Base-by-base conservation (phyloP, 2,888 invertebrate species). In the Drosophila rubida region DNA sequence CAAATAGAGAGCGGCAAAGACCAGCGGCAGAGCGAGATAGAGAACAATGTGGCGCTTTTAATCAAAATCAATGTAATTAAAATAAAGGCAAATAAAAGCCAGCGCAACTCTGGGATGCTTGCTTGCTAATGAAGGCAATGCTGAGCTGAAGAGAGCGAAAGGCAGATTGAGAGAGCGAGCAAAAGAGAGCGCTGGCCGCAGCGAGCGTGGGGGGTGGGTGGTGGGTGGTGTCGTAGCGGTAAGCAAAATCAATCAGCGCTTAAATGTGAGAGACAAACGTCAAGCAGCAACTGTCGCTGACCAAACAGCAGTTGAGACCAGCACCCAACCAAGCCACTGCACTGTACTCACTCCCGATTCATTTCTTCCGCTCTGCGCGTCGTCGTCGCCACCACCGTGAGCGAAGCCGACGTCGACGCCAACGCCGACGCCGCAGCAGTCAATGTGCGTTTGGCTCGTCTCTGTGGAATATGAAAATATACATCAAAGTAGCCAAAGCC, bases 41-140 rank as follows among this genome's bases (percentile, higher is more conserved):
- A 53, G 27, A 68, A 80, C 66, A 79, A 78, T 67, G 63, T 46
- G 63, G 69, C 59, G 75, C 72, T 53, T 67, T 87, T 82, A 78
- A 65, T 69, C 70, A 72, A 88, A 88, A 84, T 83, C 87, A 84
- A 84, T 86, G 88, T 87, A 86, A 84, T 87, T 88, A 88, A 87
- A 88, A 86, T 74, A 67, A 69, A 74, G 57, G 70, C 62, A 77
- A 72, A 64, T 66, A 84, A 55, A 67, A 51, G 41, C 45, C 41
- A 49, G 54, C 41, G 22, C 53, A 27, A 49, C 61, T 58, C 50
- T 19, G n/a, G n/a, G n/a, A n/a, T 19, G 30, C 53, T 44, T 14
- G 14, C 23, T 35, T 27, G 50, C 32, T 59, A 59, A 50, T 41
- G 30, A 59, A 44, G 22, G 22, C 6, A 44, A 14, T 37, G 54